Base-by-base conservation (phyloP, 1,140 invertebrate species). In the Drosophila oshimai region DNA sequence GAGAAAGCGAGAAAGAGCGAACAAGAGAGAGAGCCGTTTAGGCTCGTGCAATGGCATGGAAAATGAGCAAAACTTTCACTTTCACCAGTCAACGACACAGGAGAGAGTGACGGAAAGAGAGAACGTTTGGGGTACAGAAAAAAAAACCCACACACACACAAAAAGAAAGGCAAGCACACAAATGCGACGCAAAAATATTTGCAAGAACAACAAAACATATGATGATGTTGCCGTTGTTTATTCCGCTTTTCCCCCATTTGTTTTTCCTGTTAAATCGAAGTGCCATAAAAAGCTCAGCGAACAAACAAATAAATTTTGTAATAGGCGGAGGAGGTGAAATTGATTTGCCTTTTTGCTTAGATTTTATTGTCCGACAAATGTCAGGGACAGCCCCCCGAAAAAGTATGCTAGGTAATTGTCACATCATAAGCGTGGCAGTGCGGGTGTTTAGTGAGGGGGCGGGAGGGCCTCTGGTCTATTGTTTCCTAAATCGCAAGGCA, bases 61-160 rank as follows among this genome's bases (percentile, higher is more conserved):
- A 86, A 86, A 69, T 75, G 62, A 80, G 58, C 44, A 64, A 68
- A 78, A 86, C 80, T 86, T 87, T 86, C 80, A 57, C 80, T 86
- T 87, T 87, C 76, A 86, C 50, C 80, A 86, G 80, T 87, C 80
- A 86, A 87, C 65, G 78, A 74, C 78, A 79, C 53, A 41, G n/a
- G n/a, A 42, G 18, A 46, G 17, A 49, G 29, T 36, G 39, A 12
- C 28, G 49, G 46, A 44, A 22, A 50, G 12, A 22, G 29, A 47
- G 37, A 54, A 47, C 34, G 29, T 53, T 73, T 41, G 49, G 55
- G 74, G 50, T 84, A 86, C 50, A 79, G 49, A 72, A 79, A 79
- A 49, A 67, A 65, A 13, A 20, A 46, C n/a, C n/a, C n/a, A n/a
- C n/a, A n/a, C n/a, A n/a, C n/a, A n/a, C n/a, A n/a, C n/a, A n/a